Base-by-base conservation (phyloP, 2,888 invertebrate genomes). In the Trichopoda pennipes region DNA sequence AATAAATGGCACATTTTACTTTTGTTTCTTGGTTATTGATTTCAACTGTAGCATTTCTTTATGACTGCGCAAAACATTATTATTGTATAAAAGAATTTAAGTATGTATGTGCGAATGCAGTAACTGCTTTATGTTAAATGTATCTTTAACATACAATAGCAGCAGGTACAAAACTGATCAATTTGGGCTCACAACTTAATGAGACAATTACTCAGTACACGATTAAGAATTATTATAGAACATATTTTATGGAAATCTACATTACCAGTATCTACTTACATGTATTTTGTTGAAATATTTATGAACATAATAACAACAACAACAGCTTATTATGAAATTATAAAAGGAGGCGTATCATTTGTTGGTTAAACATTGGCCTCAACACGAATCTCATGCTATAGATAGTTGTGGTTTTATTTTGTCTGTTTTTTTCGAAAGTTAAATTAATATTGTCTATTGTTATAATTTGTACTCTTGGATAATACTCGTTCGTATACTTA, bases 301-400 rank as follows among this genome's bases (percentile, higher is more conserved):
- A 69, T 53, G 66, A 47, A 61, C 42, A 19, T 32, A 47, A 8
- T 21, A 47, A 69, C 55, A 68, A 16, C 23, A 49, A 66, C 28
- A 60, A 68, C 66, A 44, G 21, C 58, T 58, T 32, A 42, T 58
- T 51, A 51, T 28, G 28, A 60, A 75, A 60, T 60, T 75, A 66
- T 75, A 51, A 81, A 78, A 85, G 80, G 80, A 83, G 89, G 89
- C 88, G 89, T 88, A 85, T 79, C 86, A 79, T 85, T 85, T 88
- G 87, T 87, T 89, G 89, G 88, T 86, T 88, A 89, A 89, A 88
- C 88, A 89, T 86, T 87, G 85, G 84, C 87, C 88, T 86, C 68
- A 53, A 72, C 72, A 77, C 72, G 64, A 21, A 74, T 58, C 66
- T 44, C 53, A 66, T 79, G 68, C 16, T 84, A 73, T 61, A 61